These are phyloP conservation scores for Ophion costatus DNA, from an alignment of 2,888 invertebrate genomes.

Conservation along the genomic window DNA sequence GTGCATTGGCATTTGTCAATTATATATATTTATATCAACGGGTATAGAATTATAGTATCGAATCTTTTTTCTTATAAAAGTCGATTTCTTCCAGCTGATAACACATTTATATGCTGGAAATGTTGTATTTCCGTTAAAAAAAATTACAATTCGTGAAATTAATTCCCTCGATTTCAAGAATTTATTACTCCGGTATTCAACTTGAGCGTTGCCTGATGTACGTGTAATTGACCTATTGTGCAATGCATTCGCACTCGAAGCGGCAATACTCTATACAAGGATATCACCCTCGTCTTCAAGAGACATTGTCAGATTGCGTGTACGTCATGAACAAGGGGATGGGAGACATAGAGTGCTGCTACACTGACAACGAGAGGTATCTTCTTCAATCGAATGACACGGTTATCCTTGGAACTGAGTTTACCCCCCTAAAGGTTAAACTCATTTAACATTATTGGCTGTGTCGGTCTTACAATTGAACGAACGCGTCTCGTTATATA, in stretches of 20 bases:
- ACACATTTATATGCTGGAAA: too few species aligned
- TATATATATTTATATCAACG: too few species aligned
- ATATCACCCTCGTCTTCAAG: conserved; percentile 66
- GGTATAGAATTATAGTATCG: too few species aligned
- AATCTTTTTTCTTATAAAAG: too few species aligned
- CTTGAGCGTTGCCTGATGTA: conserved; percentile 77
- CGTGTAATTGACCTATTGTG: conserved; percentile 83
- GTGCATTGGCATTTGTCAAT: too few species aligned
- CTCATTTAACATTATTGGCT: too few species aligned
- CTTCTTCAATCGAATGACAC: conserved; percentile 71
- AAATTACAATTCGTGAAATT: background rate
- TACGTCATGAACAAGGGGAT: conserved; percentile 64
- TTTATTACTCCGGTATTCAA: too few species aligned
- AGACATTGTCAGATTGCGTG: conserved; percentile 48
- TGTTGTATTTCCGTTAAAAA: too few species aligned
- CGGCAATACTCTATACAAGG: conserved; percentile 61
- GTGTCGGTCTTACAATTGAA: too few species aligned
- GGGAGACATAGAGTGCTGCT: conserved; percentile 55
- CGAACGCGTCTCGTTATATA: too few species aligned
- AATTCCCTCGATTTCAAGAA: too few species aligned
- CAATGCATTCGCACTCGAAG: conserved; percentile 80
- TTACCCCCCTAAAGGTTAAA: conserved; percentile 49
- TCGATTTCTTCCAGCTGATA: too few species aligned
- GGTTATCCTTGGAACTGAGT: conserved; percentile 35
- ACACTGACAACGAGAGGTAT: conserved; percentile 57